phyloP scores from a whole-genome alignment of 2,797 vertebrate genomes.

The Bothrops alternatus region DNA sequence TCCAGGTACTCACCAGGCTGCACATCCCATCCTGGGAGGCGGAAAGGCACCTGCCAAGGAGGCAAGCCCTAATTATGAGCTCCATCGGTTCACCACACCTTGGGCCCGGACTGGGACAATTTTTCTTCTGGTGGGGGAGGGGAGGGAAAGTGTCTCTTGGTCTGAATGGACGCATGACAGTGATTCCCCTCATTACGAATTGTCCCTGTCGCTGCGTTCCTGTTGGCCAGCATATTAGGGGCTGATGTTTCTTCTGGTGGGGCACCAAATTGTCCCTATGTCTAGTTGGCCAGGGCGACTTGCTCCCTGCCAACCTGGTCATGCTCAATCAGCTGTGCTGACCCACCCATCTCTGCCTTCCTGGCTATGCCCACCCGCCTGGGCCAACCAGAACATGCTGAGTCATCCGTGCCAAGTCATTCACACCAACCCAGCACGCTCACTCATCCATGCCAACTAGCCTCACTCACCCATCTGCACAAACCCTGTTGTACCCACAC shows the following conservation, averaged over 20 bases:
- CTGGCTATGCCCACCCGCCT: neutral
- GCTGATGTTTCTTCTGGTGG: neutral
- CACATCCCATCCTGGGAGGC: neutral
- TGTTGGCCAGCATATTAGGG: neutral
- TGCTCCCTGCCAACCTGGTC: neutral
- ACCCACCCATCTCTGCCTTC: neutral
- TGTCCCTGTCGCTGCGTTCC: neutral
- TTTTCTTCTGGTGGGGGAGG: no score
- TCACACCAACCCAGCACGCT: accelerated
- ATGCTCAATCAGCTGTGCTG: neutral
- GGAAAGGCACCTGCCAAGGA: neutral
- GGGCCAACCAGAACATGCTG: accelerated
- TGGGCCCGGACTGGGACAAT: no score
- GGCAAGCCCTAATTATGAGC: neutral
- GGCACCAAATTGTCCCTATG: neutral
- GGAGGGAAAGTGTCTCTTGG: no score
- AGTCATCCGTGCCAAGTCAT: neutral
- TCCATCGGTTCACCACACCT: no score
- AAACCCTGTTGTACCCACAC: neutral
- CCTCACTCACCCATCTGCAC: neutral
- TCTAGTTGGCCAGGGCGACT: neutral
- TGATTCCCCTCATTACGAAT: neutral
- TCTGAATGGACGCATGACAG: neutral
- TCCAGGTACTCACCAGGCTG: neutral
- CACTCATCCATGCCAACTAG: neutral